Conservation (phyloP, 2,888 invertebrate genomes). For the Gymnosoma rotundatum region DNA sequence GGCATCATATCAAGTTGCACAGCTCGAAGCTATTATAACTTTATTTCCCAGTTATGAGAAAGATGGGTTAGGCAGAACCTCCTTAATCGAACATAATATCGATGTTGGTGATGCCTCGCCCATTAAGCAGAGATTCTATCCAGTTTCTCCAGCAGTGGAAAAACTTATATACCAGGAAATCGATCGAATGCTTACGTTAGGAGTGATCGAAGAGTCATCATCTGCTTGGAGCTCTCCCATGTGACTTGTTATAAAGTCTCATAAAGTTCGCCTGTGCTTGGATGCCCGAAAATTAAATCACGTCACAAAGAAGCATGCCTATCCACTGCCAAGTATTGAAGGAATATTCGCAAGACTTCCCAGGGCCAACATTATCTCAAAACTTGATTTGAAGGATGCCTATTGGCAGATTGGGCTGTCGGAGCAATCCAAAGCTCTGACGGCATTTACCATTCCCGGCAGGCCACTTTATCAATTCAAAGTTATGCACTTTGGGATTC, state of each 20-base stretch:
- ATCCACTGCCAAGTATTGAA: background rate
- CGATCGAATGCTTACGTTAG: conserved; percentile 68
- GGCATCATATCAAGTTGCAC: background rate
- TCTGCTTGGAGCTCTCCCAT: conserved; percentile 48
- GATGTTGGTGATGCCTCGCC: conserved; percentile 57
- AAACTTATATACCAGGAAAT: conserved; percentile 69
- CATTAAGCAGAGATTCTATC: conserved; percentile 4
- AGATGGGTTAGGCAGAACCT: conserved; percentile 60
- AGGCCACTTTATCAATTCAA: too few species aligned
- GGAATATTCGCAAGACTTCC: background rate
- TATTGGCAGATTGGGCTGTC: background rate
- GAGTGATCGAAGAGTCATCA: too few species aligned
- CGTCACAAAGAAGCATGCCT: background rate
- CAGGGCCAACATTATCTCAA: background rate
- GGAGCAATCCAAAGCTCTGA: background rate
- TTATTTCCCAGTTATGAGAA: background rate
- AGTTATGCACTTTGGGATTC: conserved; percentile 60
- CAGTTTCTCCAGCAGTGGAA: background rate
- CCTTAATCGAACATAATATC: conserved; percentile 56
- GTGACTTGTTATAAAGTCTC: conserved; percentile 36
- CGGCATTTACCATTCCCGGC: background rate
- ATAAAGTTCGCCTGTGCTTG: conserved; percentile 20
- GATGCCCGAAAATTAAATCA: too few species aligned
- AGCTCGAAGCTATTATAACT: background rate
- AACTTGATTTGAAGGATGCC: background rate